Evolutionary conservation across 2,113 vertebrate species (phyloP).

Genomic region (Saccopteryx bilineata): DNA sequence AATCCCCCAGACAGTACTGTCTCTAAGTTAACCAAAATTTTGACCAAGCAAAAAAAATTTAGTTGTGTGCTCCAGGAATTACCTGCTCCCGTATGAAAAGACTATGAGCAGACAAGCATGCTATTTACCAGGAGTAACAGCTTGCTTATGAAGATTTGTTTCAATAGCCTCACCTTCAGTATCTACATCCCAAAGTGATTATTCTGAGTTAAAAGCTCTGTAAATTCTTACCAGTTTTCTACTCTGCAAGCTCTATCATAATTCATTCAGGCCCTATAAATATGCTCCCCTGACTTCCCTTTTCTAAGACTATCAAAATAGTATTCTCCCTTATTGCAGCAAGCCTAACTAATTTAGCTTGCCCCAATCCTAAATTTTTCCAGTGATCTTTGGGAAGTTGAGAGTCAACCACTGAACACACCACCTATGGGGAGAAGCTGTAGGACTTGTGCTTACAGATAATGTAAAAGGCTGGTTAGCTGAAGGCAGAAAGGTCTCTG

Average conservation of each 20-base stretch:
- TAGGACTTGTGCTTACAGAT: no score
- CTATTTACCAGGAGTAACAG: background rate
- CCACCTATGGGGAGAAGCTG: background rate
- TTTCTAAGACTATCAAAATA: background rate
- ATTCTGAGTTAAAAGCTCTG: background rate
- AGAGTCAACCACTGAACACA: background rate
- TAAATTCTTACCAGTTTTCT: background rate
- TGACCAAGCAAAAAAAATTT: background rate
- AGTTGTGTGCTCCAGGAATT: background rate
- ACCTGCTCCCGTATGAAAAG: background rate
- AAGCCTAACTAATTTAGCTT: background rate
- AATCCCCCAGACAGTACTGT: no score
- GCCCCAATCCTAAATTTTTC: background rate
- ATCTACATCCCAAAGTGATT: background rate
- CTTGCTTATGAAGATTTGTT: background rate
- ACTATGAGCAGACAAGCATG: background rate
- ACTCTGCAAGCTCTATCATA: background rate
- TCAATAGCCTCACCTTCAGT: background rate
- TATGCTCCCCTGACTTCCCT: no score
- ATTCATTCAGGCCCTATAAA: background rate
- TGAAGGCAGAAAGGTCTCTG: background rate
- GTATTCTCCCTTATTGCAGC: background rate
- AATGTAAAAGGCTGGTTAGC: background rate
- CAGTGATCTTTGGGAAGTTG: background rate
- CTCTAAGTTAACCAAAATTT: background rate